Percentiles rank a stretch among this genome's conserved stretches.
These are phyloP conservation scores for Lasiommata megera DNA, from an alignment of 2,888 invertebrate species.

Conservation along the genomic window DNA sequence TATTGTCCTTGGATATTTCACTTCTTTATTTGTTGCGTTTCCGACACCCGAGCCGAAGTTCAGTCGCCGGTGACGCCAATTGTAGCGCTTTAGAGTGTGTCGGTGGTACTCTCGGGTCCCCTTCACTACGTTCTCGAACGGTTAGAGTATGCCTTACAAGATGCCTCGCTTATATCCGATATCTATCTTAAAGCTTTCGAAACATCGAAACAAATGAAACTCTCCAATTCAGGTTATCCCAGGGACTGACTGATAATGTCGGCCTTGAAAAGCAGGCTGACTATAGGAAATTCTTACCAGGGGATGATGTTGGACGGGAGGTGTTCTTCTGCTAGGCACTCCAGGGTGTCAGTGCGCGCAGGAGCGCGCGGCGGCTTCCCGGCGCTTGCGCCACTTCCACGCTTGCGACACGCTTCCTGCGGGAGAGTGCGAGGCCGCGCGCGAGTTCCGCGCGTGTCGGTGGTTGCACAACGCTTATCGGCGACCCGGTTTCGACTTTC, in stretches of 20 bases:
- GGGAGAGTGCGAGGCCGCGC: slow-evolving; percentile 77
- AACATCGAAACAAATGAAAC: not conserved
- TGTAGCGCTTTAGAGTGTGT: slow-evolving; percentile 54
- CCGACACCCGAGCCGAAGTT: slow-evolving; percentile 72
- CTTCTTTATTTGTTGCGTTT: slow-evolving; percentile 77
- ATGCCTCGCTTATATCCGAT: slow-evolving; percentile 30
- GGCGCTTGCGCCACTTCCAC: slow-evolving; percentile 78
- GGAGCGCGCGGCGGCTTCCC: slow-evolving; percentile 68
- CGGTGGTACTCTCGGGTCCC: slow-evolving; percentile 52
- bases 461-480: slow-evolving; percentile 72
- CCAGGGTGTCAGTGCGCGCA: slow-evolving; percentile 61
- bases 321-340: slow-evolving; percentile 54
- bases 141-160: slow-evolving; percentile 41
- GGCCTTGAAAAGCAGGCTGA: not conserved
- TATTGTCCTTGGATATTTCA: slow-evolving; percentile 80
- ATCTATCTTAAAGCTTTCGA: slow-evolving; percentile 32
- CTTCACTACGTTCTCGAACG: slow-evolving; percentile 58
- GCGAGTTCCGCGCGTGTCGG: slow-evolving; percentile 62
- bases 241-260: too few species aligned
- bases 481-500: slow-evolving; percentile 72
- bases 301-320: slow-evolving; percentile 46
- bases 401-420: slow-evolving; percentile 77
- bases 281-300: slow-evolving; percentile 37
- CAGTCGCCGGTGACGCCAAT: slow-evolving; percentile 60
- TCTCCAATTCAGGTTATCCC: not conserved